Conservation (phyloP, 2,113 vertebrate species). For the Chloroceryle aenea region DNA sequence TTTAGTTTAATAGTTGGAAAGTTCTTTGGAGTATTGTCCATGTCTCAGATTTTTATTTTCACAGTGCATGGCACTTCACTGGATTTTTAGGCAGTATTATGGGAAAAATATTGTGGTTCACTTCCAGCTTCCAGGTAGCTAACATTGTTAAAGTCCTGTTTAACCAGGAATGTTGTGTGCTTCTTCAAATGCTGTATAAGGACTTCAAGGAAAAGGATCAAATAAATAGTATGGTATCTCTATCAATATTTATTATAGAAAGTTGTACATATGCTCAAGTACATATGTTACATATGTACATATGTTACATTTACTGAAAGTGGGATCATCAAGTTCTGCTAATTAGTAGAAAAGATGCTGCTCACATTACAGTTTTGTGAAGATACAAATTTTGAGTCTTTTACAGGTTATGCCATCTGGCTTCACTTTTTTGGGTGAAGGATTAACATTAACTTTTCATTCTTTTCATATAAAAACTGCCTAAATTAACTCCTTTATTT, state of each 20-base stretch:
- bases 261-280: conserved; percentile 33
- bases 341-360: conserved; percentile 57
- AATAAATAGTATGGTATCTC: not conserved
- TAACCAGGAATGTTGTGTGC: not conserved
- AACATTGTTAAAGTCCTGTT: not conserved
- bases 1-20: not conserved
- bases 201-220: not conserved
- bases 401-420: conserved; percentile 75
- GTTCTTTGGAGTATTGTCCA: not conserved
- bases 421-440: conserved; percentile 47
- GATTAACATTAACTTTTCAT: conserved; percentile 63
- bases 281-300: not conserved
- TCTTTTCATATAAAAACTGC: conserved; percentile 50
- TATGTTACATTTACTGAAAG: conserved; percentile 17
- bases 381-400: conserved; percentile 68
- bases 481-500: conserved; percentile 61
- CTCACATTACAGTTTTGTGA: conserved; percentile 64
- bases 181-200: not conserved
- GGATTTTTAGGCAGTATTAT: not conserved
- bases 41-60: not conserved
- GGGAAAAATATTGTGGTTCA: not conserved
- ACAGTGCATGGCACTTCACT: not conserved
- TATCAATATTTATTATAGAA: conserved; percentile 47
- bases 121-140: not conserved
- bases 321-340: conserved; percentile 55